Evolutionary conservation across 1,140 invertebrate species (phyloP), one percentile per base, ranked within the genome.

Genomic region (Hypsibius dujardini): DNA sequence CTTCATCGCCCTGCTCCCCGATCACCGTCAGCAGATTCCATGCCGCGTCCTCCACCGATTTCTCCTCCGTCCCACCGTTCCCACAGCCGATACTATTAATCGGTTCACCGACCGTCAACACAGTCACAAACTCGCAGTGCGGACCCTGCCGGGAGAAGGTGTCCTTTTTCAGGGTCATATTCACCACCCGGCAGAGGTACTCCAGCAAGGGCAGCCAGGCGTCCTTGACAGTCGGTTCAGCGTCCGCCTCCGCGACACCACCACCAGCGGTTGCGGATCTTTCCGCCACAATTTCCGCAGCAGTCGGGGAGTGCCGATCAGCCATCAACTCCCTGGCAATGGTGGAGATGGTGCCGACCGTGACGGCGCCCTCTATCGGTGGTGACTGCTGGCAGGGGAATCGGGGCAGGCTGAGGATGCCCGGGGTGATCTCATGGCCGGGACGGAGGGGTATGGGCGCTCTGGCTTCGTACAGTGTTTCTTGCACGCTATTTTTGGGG

Each of bases 1-100:
- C 28, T 28, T 28, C 28, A 28, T 40, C 69, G 45, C 62, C 62
- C 12, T 67, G 62, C 12, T 67, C 62, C 12, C 12, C 42, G 45
- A 67, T 67, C 62, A 67, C 62, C 7, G 12, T 12, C 62, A 67
- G 62, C 42, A 67, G 45, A 42, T 67, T 67, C 62, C 12, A 67
- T 42, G 62, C 62, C 3, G 62, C 62, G 62, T 67, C 42, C 62
- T 67, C 3, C 42, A 67, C 3, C 12, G 62, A 12, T 67, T 15
- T 7, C 45, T 67, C 62, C 3, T 12, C 62, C 12, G 12, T 67
- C 42, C 12, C 12, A 7, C 62, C 62, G 45, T 12, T 15, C 42
- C 62, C 62, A 67, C 62, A 67, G 12, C 62, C 62, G 42, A 67
- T 67, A 67, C 62, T 67, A 7, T 45, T 12, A 7, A 67, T 42